Percentiles rank a stretch among this genome's conserved stretches.
These are phyloP conservation scores for Erebia aethiops DNA, from an alignment of 2,888 invertebrate genomes.

Conservation along the genomic window DNA sequence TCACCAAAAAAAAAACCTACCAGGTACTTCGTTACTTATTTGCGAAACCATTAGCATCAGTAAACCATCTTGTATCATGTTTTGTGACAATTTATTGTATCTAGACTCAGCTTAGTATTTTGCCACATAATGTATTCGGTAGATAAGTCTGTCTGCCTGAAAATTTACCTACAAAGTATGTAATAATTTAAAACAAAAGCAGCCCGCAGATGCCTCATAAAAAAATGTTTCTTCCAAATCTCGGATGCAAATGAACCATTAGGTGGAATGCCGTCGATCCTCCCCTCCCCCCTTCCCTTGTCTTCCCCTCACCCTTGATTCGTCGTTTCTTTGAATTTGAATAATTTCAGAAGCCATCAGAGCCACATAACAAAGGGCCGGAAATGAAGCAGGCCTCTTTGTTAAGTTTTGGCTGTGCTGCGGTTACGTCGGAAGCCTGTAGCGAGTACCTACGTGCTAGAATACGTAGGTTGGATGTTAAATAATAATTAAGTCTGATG, in stretches of 20 bases:
- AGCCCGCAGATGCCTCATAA: constrained; percentile 16
- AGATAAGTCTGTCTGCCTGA: neutral
- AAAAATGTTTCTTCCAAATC: constrained; percentile 20
- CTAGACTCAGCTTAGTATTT: neutral
- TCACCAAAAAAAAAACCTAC: too few relatives aligned
- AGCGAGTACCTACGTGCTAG: neutral
- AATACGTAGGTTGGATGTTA: too few relatives aligned
- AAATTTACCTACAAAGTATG: neutral
- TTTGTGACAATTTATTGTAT: too few relatives aligned
- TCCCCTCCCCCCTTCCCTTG: neutral
- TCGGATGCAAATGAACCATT: constrained; percentile 26
- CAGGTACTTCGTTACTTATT: too few relatives aligned
- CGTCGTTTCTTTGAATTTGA: constrained; percentile 27
- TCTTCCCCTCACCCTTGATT: constrained; percentile 1
- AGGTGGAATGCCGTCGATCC: constrained; percentile 15
- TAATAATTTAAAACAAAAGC: constrained; percentile 13
- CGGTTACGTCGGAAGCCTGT: constrained; percentile 14
- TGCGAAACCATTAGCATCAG: too few relatives aligned
- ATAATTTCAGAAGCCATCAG: constrained; percentile 24
- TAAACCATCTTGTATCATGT: too few relatives aligned
- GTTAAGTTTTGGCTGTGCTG: constrained; percentile 41
- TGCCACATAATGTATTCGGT: neutral
- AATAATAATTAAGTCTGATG: too few relatives aligned
- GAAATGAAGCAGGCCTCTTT: constrained; percentile 47
- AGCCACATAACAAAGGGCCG: constrained; percentile 44